Evolutionary conservation across 1,140 invertebrate genomes (phyloP), one percentile per base, ranked within the genome.

Genomic region (Temnothorax curvispinosus): DNA sequence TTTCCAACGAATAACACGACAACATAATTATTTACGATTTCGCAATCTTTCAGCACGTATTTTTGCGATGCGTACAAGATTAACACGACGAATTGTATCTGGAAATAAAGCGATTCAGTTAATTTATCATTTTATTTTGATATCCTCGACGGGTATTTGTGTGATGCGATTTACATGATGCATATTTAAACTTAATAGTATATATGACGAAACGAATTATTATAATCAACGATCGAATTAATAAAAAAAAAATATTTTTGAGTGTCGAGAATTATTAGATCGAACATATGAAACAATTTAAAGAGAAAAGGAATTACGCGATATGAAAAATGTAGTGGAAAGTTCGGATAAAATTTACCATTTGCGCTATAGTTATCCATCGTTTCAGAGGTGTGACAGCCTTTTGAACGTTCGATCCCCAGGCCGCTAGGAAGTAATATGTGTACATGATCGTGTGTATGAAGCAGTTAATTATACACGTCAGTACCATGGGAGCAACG

Each of bases 391-490:
- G 76, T 21, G 60, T 64, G 2, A 92, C 8, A 2, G 62, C 58
- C 35, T 89, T 92, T 44, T 95, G 88, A 44, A 93, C 67, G 0
- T 85, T 87, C 18, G 93, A 89, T 50, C 94, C 93, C 5, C 92
- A 91, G 0, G 91, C 71, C 5, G 92, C 89, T 35, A 94, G 8
- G 7, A 90, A 90, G 54, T 95, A 95, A 71, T 95, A 95, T 0
- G 88, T 89, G 62, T 95, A 95, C 94, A 95, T 95, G 0, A 96
- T 67, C 7, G 93, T 88, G 60, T 95, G 94, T 72, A 95, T 86
- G 9, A 44, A 32, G 7, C 75, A 86, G 71, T 95, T 95, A 4
- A 94, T 0, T 91, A 47, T 0, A 74, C 0, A 3, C 21, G 21
- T 21, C 0, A 27, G 27, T 1, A 1, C 1, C 2, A 13, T 1